phyloP scores from a whole-genome alignment of 1,140 invertebrate species.

The Rhagoletis pomonella region DNA sequence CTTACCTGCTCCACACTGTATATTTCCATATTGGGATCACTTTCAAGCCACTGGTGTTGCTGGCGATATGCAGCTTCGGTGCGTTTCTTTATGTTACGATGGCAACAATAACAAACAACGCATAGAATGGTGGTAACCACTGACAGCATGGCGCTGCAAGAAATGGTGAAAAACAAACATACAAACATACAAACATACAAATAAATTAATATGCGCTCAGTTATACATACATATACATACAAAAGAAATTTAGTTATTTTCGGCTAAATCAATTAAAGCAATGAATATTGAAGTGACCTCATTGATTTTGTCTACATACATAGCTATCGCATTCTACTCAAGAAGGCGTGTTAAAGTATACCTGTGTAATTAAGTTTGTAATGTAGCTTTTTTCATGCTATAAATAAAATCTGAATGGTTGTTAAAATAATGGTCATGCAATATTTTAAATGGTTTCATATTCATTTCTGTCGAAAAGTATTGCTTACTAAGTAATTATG shows the following conservation, averaged over 20 bases:
- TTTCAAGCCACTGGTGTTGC: slow-evolving; percentile 77
- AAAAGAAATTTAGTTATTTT: not conserved
- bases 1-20: slow-evolving; percentile 80
- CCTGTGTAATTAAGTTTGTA: not conserved
- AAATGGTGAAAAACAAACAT: slow-evolving; percentile 31
- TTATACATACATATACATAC: not conserved
- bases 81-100: slow-evolving; percentile 79
- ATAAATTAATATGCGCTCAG: not conserved
- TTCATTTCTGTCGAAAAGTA: not conserved
- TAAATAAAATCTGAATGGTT: not conserved
- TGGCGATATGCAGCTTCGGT: slow-evolving; percentile 77
- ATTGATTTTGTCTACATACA: not conserved
- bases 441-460: not conserved
- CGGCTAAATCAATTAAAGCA: not conserved
- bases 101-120: slow-evolving; percentile 81
- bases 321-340: too few species aligned
- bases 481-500: not conserved
- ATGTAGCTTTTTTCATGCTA: not conserved
- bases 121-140: slow-evolving; percentile 79
- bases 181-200: slow-evolving; percentile 15
- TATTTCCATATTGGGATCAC: slow-evolving; percentile 79
- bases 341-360: not conserved
- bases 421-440: not conserved
- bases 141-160: slow-evolving; percentile 79
- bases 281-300: not conserved